A percentile compares a stretch with the other conserved stretches of the same genome.
Conservation (phyloP, 92 coral and sea anemone species). For the Zoanthus gigantus region DNA sequence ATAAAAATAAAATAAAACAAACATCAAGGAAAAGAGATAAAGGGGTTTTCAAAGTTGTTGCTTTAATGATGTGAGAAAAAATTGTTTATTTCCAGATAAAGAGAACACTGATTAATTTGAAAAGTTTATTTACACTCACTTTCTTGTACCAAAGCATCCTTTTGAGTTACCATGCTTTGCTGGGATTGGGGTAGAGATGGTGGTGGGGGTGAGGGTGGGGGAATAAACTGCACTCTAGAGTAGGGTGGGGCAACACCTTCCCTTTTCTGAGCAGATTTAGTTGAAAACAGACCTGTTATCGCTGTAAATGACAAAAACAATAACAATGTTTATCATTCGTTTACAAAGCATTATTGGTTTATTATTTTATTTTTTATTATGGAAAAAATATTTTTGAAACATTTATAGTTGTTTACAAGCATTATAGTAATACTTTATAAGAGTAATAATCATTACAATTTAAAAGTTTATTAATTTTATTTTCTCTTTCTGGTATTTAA, state of each 20-base stretch:
- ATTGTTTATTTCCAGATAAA: neutral
- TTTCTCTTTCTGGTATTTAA: too few relatives aligned
- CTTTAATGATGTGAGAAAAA: too few relatives aligned
- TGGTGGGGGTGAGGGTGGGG: conserved; percentile 35
- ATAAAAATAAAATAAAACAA: too few relatives aligned
- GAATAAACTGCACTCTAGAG: conserved; percentile 69
- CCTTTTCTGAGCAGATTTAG: conserved; percentile 58
- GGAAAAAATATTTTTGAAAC: too few relatives aligned
- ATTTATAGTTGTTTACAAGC: too few relatives aligned
- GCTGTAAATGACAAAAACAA: conserved; percentile 62
- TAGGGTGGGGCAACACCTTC: conserved; percentile 78
- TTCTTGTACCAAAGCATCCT: conserved; percentile 34
- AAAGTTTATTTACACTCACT: conserved; percentile 10
- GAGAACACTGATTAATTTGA: neutral
- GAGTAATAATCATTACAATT: too few relatives aligned
- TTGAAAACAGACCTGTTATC: too few relatives aligned
- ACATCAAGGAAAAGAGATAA: too few relatives aligned
- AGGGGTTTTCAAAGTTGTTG: too few relatives aligned
- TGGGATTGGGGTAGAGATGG: conserved; percentile 37
- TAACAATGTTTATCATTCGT: conserved; percentile 34
- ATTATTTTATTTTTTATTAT: too few relatives aligned
- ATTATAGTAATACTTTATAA: too few relatives aligned
- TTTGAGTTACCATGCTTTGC: conserved; percentile 23
- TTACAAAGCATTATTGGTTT: neutral
- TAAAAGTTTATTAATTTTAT: too few relatives aligned